Base-by-base conservation (phyloP, 2,797 vertebrate species). In the Syngnathus rostellatus region DNA sequence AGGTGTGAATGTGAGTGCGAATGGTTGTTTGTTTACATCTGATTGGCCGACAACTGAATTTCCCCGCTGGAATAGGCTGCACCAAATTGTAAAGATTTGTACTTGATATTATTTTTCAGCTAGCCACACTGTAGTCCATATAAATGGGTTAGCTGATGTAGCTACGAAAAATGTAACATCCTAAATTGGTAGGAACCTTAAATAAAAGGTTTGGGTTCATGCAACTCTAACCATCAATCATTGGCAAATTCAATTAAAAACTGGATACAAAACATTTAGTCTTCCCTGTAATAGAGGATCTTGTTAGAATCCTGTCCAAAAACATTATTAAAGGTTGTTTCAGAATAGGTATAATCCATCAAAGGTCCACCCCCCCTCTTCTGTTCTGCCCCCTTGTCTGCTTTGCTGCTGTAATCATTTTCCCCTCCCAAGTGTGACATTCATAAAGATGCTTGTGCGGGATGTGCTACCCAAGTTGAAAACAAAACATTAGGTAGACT, bases 361-460 rank as follows among this genome's bases (percentile, higher is more conserved):
- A 92, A 88, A 87, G 87, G 85, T 89, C 89, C 86, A 78, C 82
- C 80, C 76, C 70, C 77, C 75, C 67, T 67, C 78, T 71, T 75
- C 76, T 66, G 71, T 76, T 77, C 69, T 68, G 14, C 73, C 75
- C 78, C 77, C 83, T 81, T 21, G 83, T 88, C 86, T 86, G 79
- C 88, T 91, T 85, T 91, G 90, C 91, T 90, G 90, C 83, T 51
- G 88, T 91, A 91, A 90, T 91, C 90, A 90, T 91, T 91, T 92
- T 91, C 88, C 82, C 85, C 89, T 91, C 89, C 82, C 74, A 58
- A 84, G 83, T 88, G 84, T 91, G 90, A 91, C 90, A 90, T 91
- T 92, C 89, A 91, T 88, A 91, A 90, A 83, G 87, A 88, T 83
- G 77, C 79, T 62, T 80, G 74, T 74, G 81, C 81, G 79, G 83